phyloP scores from a whole-genome alignment of 2,113 vertebrate genomes.

The Nesogale talazaci region DNA sequence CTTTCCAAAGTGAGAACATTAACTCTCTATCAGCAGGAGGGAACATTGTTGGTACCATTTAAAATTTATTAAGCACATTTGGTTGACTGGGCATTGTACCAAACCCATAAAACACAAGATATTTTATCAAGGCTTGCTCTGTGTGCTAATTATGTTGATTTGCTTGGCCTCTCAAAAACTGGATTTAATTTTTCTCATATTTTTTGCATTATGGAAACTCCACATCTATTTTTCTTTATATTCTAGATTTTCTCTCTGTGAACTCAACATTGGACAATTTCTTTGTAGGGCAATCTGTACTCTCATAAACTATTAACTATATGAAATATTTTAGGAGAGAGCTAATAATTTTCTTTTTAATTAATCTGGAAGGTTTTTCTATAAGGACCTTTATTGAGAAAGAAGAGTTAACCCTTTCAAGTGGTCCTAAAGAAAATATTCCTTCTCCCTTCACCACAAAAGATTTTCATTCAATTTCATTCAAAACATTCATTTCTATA shows the following conservation, averaged over 20 bases:
- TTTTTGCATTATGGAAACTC: slow-evolving; percentile 47
- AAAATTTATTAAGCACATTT: slow-evolving; percentile 68
- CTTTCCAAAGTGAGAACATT: slow-evolving; percentile 15
- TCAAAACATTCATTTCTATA: neutral
- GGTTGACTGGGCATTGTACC: slow-evolving; percentile 53
- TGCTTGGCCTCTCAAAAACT: slow-evolving; percentile 52
- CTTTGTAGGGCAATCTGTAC: slow-evolving; percentile 41
- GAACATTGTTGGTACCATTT: slow-evolving; percentile 39
- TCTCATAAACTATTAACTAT: slow-evolving; percentile 20
- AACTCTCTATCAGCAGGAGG: slow-evolving; percentile 34
- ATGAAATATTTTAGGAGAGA: slow-evolving; percentile 40
- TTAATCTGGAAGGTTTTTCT: slow-evolving; percentile 50
- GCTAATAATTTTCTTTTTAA: neutral
- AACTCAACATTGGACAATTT: slow-evolving; percentile 8
- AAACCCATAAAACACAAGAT: slow-evolving; percentile 50
- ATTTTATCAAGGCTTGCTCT: slow-evolving; percentile 54
- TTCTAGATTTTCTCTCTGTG: slow-evolving; percentile 28
- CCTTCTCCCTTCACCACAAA: neutral
- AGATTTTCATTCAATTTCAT: slow-evolving; percentile 19
- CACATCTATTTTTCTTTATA: slow-evolving; percentile 34
- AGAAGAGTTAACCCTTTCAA: neutral
- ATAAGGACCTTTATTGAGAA: neutral
- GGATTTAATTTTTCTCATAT: slow-evolving; percentile 52
- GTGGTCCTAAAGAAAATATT: neutral
- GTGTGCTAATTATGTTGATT: slow-evolving; percentile 49